Evolutionary conservation across 1,140 invertebrate species (phyloP).

Genomic region (Diprion similis): DNA sequence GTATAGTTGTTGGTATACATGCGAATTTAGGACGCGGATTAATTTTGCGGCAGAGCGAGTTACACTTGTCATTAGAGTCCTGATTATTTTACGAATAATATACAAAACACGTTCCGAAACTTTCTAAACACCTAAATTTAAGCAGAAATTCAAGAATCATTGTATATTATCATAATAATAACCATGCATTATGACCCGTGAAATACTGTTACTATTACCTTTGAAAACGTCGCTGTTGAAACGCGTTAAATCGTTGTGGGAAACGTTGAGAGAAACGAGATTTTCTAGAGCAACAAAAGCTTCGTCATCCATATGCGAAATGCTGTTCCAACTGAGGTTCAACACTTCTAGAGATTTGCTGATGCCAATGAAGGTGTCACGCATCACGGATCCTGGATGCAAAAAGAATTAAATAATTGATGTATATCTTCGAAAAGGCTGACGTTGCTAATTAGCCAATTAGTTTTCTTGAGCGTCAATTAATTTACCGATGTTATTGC

Average conservation of each 20-base stretch:
- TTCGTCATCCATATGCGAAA: slow-evolving; percentile 75
- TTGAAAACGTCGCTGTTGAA: slow-evolving; percentile 85
- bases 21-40: too few relatives aligned
- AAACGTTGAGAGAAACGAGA: slow-evolving; percentile 74
- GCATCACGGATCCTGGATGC: slow-evolving; percentile 67
- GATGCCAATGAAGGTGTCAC: slow-evolving; percentile 70
- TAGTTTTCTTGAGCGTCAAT: slow-evolving; percentile 2
- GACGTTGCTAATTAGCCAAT: neutral
- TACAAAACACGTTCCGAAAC: too few relatives aligned
- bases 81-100: too few relatives aligned
- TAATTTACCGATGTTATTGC: slow-evolving; percentile 81
- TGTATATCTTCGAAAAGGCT: neutral
- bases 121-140: too few relatives aligned
- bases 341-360: slow-evolving; percentile 70
- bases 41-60: too few relatives aligned
- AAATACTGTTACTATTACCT: slow-evolving; percentile 54
- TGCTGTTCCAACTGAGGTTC: slow-evolving; percentile 79
- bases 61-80: too few relatives aligned
- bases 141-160: too few relatives aligned
- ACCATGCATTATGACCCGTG: neutral
- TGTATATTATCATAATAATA: neutral
- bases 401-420: slow-evolving; percentile 41
- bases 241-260: slow-evolving; percentile 76
- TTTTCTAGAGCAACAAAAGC: slow-evolving; percentile 73
- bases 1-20: too few relatives aligned